Evolutionary conservation across 2,797 vertebrate species (phyloP), one percentile per base, ranked within the genome.

Genomic region (Myotis vivesi): DNA sequence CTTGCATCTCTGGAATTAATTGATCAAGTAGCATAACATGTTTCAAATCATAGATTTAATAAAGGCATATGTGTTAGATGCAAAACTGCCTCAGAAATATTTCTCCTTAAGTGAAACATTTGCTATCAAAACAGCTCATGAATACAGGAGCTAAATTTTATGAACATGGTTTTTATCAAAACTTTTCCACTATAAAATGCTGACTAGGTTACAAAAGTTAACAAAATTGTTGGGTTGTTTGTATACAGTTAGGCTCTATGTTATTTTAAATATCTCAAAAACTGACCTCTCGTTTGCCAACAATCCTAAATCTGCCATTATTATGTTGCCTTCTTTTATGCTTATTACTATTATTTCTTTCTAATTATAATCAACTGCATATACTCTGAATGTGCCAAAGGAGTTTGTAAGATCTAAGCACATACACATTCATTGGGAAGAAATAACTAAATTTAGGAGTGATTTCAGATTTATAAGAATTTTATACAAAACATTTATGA

Each of bases 231-330:
- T 80, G 86, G 46, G 59, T 49, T 92, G 10, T 22, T 95, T 57
- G 94, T 83, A 77, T 64, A 71, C 3, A 25, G 9, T 57, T 44
- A 95, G 33, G 33, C 0, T 93, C 73, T 38, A 2, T 1, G 69
- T 95, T 91, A 59, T 90, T 94, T 94, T 68, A 41, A 15, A 73
- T 71, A 64, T 30, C 64, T 96, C 46, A 64, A 77, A 97, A 96
- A 79, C 25, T 92, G 17, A 44, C 38, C 19, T 77, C 2, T 16
- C 17, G 3, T 55, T 8, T 88, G 22, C 23, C 64, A 88, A 30
- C 0, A 76, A 83, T 66, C 15, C 57, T 86, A 94, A 92, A 68
- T 75, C n/a, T 95, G 28, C 3, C 16, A 30, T 68, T 75, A 59
- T 17, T 28, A 3, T 85, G 83, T 66, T 89, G 10, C 16, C 72